A percentile compares a stretch with the other conserved stretches of the same genome.
Evolutionary conservation across 2,113 vertebrate species (phyloP).

Genomic region (Mormyrus lacerda): DNA sequence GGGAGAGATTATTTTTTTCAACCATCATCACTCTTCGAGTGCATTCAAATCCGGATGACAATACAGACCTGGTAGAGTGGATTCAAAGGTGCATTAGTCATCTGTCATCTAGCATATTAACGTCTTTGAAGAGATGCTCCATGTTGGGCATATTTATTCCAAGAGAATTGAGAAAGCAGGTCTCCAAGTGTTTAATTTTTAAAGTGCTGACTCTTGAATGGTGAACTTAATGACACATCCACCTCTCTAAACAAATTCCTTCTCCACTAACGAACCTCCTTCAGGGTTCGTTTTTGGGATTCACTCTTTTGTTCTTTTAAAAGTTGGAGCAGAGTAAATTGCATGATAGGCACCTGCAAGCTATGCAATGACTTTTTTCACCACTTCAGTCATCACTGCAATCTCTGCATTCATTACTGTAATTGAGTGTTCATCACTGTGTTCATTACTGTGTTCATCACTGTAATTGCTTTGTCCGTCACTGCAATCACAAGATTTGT

Average conservation of each 20-base stretch:
- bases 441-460: neutral
- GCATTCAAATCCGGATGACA: constrained; percentile 8
- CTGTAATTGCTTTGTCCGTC: neutral
- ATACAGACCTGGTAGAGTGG: neutral
- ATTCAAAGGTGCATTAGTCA: constrained; percentile 9
- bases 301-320: neutral
- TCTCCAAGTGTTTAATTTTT: constrained; percentile 45
- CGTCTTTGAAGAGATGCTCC: neutral
- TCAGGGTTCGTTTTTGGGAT: neutral
- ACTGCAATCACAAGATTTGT: neutral
- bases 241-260: neutral
- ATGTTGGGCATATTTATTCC: constrained; percentile 11
- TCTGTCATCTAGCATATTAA: neutral
- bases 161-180: neutral
- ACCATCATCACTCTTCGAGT: neutral
- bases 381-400: neutral
- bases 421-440: neutral
- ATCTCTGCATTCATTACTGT: neutral
- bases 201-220: constrained; percentile 55
- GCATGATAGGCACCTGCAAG: neutral
- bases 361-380: neutral
- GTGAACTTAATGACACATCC: constrained; percentile 46
- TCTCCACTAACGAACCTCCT: neutral
- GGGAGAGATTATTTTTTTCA: neutral
- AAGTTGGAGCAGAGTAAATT: neutral